Evolutionary conservation across 1,140 invertebrate genomes (phyloP).

Genomic region (Hyles vespertilio): DNA sequence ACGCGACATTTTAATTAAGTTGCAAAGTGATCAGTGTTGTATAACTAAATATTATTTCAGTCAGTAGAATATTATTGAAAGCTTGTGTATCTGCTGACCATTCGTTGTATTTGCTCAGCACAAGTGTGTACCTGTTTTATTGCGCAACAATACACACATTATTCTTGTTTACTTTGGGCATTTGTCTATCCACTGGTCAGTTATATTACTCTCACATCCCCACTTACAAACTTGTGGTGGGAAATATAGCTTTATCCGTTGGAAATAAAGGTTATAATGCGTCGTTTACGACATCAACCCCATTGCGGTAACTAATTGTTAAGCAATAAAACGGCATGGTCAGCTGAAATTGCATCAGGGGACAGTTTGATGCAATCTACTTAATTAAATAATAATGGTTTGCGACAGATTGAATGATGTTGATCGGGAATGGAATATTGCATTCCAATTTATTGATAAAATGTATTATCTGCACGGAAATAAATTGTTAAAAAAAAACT

Average conservation of each 20-base stretch:
- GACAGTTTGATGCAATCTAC: conserved; percentile 30
- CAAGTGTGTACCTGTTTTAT: conserved; percentile 1
- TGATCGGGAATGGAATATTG: conserved; percentile 5
- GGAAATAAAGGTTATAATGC: conserved; percentile 12
- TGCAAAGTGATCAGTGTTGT: no score
- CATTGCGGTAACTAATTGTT: conserved; percentile 39
- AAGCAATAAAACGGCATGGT: conserved; percentile 60
- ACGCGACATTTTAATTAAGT: no score
- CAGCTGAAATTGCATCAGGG: conserved; percentile 21
- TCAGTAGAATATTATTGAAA: no score
- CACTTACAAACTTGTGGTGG: background rate
- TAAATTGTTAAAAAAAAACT: no score
- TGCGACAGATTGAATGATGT: conserved; percentile 13
- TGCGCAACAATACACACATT: conserved; percentile 1
- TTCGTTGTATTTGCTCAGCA: no score
- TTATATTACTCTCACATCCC: conserved; percentile 6
- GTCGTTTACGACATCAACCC: conserved; percentile 14
- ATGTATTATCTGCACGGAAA: background rate
- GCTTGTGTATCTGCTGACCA: no score
- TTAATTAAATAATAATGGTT: conserved; percentile 40
- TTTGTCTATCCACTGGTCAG: conserved; percentile 32
- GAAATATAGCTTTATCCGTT: conserved; percentile 14
- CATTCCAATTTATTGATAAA: background rate
- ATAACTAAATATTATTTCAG: no score
- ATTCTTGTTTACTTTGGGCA: conserved; percentile 34